Conservation (phyloP, 2,888 invertebrate genomes). For the Microdon myrmicae region DNA sequence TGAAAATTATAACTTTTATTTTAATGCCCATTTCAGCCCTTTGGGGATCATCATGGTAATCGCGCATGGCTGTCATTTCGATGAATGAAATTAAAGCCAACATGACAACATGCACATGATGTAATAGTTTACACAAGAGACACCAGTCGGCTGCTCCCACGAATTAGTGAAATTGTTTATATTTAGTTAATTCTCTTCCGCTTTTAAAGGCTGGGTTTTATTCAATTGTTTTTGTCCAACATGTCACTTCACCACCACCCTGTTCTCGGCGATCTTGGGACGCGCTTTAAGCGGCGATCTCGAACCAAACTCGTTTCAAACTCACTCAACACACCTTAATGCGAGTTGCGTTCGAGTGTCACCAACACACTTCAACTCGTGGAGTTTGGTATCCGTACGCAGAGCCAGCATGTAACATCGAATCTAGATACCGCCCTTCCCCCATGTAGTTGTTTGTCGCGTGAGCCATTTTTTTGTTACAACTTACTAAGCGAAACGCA, state of each 20-base stretch:
- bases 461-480: conserved; percentile 9
- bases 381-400: conserved; percentile 14
- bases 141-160: too few relatives aligned
- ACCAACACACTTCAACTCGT: conserved; percentile 28
- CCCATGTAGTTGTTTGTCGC: conserved; percentile 17
- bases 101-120: too few relatives aligned
- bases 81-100: too few relatives aligned
- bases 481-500: conserved; percentile 20
- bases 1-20: too few relatives aligned
- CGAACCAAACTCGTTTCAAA: conserved; percentile 17
- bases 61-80: too few relatives aligned
- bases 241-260: conserved; percentile 11
- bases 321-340: conserved; percentile 42
- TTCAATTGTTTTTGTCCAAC: too few relatives aligned
- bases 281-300: conserved; percentile 28
- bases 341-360: conserved; percentile 13
- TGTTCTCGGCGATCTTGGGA: conserved; percentile 12
- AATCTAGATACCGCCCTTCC: conserved; percentile 31
- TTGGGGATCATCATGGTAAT: too few relatives aligned
- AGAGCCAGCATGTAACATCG: conserved; percentile 19
- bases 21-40: too few relatives aligned
- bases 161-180: too few relatives aligned
- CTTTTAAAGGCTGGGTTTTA: too few relatives aligned
- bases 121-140: too few relatives aligned
- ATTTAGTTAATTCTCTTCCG: too few relatives aligned